phyloP scores from a whole-genome alignment of 2,113 vertebrate species.

The Sus scrofa region T2T-Sscrofa CM000812.6:213855001-213855500 shows the following conservation, averaged over 20 bases:
- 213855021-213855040: conserved; percentile 52
- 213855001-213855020: conserved; percentile 60
- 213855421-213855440: conserved; percentile 25
- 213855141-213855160: conserved; percentile 80
- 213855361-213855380: background rate
- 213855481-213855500: background rate
- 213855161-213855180: conserved; percentile 80
- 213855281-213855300: conserved; percentile 63
- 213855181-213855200: conserved; percentile 80
- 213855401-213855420: conserved; percentile 69
- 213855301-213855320: background rate
- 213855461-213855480: conserved; percentile 23
- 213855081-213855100: conserved; percentile 45
- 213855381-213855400: conserved; percentile 46
- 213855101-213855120: conserved; percentile 52
- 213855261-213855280: conserved; percentile 66
- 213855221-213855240: conserved; percentile 79
- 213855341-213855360: background rate
- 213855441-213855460: conserved; percentile 58
- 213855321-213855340: background rate
- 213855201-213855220: conserved; percentile 64
- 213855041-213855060: conserved; percentile 16
- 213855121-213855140: conserved; percentile 68
- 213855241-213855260: conserved; percentile 69
- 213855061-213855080: background rate